Evolutionary conservation across 2,113 vertebrate genomes (phyloP), one percentile per base, ranked within the genome.

Genomic region (Larimichthys polyactis): DNA sequence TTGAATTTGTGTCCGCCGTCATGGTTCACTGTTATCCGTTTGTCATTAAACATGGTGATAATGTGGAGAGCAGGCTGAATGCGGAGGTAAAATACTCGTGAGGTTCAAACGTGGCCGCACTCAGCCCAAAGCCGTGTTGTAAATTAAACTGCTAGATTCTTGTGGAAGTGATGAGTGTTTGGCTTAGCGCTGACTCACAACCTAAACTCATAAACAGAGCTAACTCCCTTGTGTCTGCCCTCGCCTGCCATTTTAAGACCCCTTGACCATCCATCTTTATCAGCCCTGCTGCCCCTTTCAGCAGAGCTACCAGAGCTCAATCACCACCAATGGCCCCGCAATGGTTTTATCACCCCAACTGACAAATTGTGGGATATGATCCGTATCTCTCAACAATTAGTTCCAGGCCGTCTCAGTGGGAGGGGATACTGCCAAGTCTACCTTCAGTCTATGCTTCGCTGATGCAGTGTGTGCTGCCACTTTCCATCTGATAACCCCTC

Each of bases 361-460:
- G 95, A 96, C 96, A 96, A 95, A 96, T 95, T 95, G 94, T 86
- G 92, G 90, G 94, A 95, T 93, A 89, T 94, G 96, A 96, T 95
- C 94, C 94, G 94, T 89, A 93, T 96, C 95, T 94, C 86, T 27
- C 87, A 19, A 86, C 94, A 91, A 95, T 95, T 95, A 85, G 89
- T 94, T 95, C 94, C 94, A 95, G 92, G 80, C 90, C 84, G 73
- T 83, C 81, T 85, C 86, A 69, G 83, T 84, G 84, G 86, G 86
- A 92, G 88, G 85, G 87, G 81, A 87, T 36, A 24, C 85, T 87
- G 85, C 78, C 82, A 88, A 82, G 83, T 87, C 84, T 73, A 91
- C 90, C 90, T 89, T 87, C 85, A 55, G 80, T 84, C 29, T 79
- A 48, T 52, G 48, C 83, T 72, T 81, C 2, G 5, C 79, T 60